phyloP scores from a whole-genome alignment of 2,797 vertebrate genomes.

The Sebastes minor region DNA sequence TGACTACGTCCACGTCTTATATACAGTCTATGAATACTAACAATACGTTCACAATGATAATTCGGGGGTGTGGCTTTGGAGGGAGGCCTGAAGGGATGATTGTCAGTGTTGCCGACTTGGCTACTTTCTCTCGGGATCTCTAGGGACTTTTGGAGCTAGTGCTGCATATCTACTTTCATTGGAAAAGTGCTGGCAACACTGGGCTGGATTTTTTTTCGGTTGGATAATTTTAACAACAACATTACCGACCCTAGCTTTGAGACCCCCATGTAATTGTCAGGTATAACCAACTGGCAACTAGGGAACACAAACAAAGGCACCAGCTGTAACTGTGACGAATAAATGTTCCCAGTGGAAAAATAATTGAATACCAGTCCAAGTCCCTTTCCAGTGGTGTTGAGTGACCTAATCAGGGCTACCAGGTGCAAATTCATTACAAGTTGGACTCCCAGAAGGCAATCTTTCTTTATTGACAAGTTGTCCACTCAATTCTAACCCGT shows the following conservation, averaged over 20 bases:
- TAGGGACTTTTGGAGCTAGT: no score
- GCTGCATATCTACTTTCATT: no score
- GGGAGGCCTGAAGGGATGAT: no score
- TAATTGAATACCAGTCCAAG: conserved; percentile 38
- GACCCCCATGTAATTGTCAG: conserved; percentile 8
- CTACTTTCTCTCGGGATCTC: no score
- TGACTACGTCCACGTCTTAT: no score
- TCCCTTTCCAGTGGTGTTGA: conserved; percentile 3
- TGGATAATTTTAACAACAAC: no score
- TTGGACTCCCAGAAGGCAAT: neutral
- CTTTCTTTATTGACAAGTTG: conserved; percentile 23
- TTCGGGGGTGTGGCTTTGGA: no score
- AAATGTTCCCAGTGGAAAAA: conserved; percentile 23
- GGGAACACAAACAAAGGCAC: neutral
- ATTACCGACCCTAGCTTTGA: neutral
- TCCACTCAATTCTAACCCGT: conserved; percentile 1
- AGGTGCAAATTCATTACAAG: conserved; percentile 35
- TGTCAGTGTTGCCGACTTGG: no score
- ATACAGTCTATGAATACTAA: no score
- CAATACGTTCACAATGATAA: no score
- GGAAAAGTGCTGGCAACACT: no score
- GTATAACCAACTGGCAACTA: neutral
- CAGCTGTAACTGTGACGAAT: conserved; percentile 7
- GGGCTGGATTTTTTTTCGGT: no score
- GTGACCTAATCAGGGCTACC: conserved; percentile 8